These are phyloP conservation scores for Drosophila ambigua DNA, from an alignment of 1,140 invertebrate genomes.

Conservation along the genomic window DNA sequence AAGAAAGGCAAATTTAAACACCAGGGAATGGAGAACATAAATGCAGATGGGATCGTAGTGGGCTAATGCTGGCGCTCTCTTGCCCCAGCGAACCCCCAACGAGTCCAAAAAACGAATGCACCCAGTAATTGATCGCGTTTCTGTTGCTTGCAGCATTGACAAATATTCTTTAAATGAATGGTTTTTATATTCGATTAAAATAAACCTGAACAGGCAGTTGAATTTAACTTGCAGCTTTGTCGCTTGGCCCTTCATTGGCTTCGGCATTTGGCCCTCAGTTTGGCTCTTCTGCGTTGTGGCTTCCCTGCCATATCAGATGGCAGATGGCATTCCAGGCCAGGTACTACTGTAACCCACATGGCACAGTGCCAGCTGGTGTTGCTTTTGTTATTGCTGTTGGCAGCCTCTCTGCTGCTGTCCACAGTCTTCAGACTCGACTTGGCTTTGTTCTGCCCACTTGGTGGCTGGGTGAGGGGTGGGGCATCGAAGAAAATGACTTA, in stretches of 20 bases:
- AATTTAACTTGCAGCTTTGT: conserved; percentile 49
- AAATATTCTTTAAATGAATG: no score
- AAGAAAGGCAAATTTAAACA: no score
- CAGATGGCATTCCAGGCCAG: conserved; percentile 35
- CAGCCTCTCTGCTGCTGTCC: conserved; percentile 12
- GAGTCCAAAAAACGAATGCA: no score
- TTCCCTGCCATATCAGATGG: conserved; percentile 39
- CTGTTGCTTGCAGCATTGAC: no score
- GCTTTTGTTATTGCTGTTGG: background rate
- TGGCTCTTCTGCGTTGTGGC: conserved; percentile 45
- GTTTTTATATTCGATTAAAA: background rate
- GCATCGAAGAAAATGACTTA: background rate
- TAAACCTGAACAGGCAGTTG: conserved; percentile 52
- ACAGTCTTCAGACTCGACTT: conserved; percentile 59
- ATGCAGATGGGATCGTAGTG: no score
- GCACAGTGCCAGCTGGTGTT: conserved; percentile 56
- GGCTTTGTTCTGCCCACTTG: conserved; percentile 23
- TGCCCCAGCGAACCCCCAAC: no score
- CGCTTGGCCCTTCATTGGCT: conserved; percentile 57
- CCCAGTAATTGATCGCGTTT: background rate
- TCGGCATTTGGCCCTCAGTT: conserved; percentile 23
- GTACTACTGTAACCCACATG: conserved; percentile 70
- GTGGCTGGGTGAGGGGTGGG: no score
- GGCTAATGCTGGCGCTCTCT: no score
- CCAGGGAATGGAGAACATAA: no score